Conservation (phyloP, 2,888 invertebrate genomes). For the Tolmerus cingulatus region DNA sequence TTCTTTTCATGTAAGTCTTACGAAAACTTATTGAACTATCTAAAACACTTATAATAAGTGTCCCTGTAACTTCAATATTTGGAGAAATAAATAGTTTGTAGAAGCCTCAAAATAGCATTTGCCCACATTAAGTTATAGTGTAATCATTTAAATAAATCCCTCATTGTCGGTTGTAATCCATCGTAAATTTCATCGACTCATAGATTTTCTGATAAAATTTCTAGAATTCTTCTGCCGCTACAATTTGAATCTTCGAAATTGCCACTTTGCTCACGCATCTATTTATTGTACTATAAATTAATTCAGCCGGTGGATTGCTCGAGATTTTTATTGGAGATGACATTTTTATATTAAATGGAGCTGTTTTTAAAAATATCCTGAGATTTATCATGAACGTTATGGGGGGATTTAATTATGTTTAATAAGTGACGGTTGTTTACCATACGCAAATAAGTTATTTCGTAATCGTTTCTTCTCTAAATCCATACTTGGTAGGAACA, state of each 20-base stretch:
- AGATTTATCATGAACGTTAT: not conserved
- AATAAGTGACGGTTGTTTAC: not conserved
- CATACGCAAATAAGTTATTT: not conserved
- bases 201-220: not conserved
- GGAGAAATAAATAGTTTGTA: not conserved
- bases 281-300: not conserved
- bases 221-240: not conserved
- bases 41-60: not conserved
- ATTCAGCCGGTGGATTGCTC: not conserved
- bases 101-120: not conserved
- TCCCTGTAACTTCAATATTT: not conserved
- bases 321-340: not conserved
- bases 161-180: not conserved
- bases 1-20: not conserved
- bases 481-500: not conserved
- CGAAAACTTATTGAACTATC: not conserved
- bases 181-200: not conserved
- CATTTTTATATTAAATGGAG: not conserved
- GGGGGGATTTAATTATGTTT: not conserved
- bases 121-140: not conserved
- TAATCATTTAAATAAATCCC: not conserved
- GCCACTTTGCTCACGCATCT: not conserved
- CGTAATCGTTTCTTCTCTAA: not conserved
- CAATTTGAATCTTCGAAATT: not conserved
- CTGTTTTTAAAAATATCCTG: not conserved